Conservation (phyloP, 2,888 invertebrate genomes). For the Cephalotes varians region DNA sequence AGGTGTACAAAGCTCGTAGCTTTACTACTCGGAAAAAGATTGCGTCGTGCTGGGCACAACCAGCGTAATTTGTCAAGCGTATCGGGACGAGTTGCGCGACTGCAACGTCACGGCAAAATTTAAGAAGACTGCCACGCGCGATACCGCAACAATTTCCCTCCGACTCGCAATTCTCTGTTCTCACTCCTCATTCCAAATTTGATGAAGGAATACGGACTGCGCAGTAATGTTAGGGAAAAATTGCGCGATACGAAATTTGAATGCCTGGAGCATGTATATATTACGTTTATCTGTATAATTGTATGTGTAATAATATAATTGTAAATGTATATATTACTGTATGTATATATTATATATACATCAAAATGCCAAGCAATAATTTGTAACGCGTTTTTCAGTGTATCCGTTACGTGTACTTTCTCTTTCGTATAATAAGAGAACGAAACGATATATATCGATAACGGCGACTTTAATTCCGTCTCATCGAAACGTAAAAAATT, state of each 20-base stretch:
- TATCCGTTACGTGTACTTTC: not conserved
- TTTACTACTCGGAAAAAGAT: slow-evolving; percentile 44
- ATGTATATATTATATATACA: not conserved
- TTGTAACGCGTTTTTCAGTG: slow-evolving; percentile 1
- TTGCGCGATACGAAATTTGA: not conserved
- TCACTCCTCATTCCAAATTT: not conserved
- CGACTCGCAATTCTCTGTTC: not conserved
- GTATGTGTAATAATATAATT: no score
- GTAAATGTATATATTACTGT: not conserved
- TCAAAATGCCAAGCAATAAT: not conserved
- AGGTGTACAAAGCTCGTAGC: slow-evolving; percentile 31
- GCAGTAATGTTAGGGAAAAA: not conserved
- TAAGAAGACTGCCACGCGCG: not conserved
- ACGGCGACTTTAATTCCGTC: slow-evolving; percentile 16
- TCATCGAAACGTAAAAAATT: not conserved
- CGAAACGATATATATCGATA: not conserved
- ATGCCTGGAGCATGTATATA: not conserved
- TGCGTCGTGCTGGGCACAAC: not conserved
- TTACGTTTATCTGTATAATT: no score
- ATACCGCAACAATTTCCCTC: not conserved
- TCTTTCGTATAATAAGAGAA: not conserved
- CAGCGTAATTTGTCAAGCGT: slow-evolving; percentile 42
- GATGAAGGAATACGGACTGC: not conserved
- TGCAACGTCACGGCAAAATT: slow-evolving; percentile 16
- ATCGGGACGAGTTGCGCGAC: slow-evolving; percentile 2